These are phyloP conservation scores for Epistrophe grossulariae DNA, from an alignment of 2,888 invertebrate species.

Conservation along the genomic window DNA sequence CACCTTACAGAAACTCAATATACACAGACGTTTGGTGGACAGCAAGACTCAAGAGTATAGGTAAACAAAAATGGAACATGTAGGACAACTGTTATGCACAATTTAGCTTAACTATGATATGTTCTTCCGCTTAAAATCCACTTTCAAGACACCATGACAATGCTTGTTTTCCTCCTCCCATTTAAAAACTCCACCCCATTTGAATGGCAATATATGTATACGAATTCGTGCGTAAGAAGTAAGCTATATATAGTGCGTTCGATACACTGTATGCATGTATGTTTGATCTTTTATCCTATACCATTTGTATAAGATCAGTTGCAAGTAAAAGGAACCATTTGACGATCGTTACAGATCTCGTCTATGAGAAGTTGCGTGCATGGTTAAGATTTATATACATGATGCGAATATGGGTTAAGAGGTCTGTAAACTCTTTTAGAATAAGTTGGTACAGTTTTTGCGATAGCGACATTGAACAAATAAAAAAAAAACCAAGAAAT, in stretches of 20 bases:
- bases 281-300: constrained; percentile 44
- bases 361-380: constrained; percentile 65
- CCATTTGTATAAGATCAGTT: constrained; percentile 27
- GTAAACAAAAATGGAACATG: constrained; percentile 53
- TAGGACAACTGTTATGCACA: constrained; percentile 69
- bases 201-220: constrained; percentile 26
- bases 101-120: constrained; percentile 28
- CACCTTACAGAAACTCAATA: too few relatives aligned
- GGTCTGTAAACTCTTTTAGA: constrained; percentile 70
- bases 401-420: constrained; percentile 69
- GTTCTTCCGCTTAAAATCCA: constrained; percentile 60
- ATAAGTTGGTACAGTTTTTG: constrained; percentile 47
- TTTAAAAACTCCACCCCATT: constrained; percentile 63
- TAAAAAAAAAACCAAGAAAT: neutral
- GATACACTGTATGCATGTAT: constrained; percentile 1
- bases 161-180: constrained; percentile 25
- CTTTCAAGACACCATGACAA: constrained; percentile 60
- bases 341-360: constrained; percentile 62
- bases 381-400: constrained; percentile 68
- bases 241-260: constrained; percentile 56
- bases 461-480: constrained; percentile 31
- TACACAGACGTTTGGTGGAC: neutral
- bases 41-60: constrained; percentile 5
- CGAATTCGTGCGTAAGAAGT: constrained; percentile 16
- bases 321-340: constrained; percentile 49